Percentiles rank a stretch among this genome's conserved stretches.
phyloP scores from a whole-genome alignment of 2,113 vertebrate species.

The Neolamprologus brichardi region DNA sequence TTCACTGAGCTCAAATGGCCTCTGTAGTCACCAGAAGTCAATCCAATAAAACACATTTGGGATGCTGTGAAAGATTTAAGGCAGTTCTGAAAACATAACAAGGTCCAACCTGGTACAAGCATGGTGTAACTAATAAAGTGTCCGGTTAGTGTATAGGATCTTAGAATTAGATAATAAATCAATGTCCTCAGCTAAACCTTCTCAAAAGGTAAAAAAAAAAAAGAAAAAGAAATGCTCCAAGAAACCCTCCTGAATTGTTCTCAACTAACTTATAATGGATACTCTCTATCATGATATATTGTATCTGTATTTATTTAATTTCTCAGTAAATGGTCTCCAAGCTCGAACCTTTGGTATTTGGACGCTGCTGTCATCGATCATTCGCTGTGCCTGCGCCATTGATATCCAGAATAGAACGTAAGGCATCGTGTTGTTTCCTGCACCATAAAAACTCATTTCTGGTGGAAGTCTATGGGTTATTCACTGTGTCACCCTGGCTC shows the following conservation, averaged over 20 bases:
- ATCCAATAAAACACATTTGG: not conserved
- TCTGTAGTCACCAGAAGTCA: not conserved
- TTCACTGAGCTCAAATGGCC: not conserved
- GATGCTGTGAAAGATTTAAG: not conserved
- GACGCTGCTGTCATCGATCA: conserved; percentile 90
- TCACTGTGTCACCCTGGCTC: not conserved
- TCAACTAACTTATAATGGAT: not conserved
- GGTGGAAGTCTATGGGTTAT: not conserved
- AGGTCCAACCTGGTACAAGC: not conserved
- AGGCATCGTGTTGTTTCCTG: not conserved
- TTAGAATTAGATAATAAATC: not conserved
- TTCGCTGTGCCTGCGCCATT: conserved; percentile 89
- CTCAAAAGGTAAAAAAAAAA: not conserved
- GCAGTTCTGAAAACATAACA: not conserved
- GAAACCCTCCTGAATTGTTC: not conserved
- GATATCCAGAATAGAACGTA: conserved; percentile 95
- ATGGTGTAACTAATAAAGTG: not conserved
- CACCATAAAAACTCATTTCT: not conserved
- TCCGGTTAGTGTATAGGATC: not conserved
- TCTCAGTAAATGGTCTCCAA: conserved; percentile 91
- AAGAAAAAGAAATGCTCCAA: not conserved
- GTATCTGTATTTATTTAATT: not conserved
- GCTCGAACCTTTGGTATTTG: conserved; percentile 95
- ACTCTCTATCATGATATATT: accelerated
- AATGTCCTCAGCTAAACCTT: not conserved